Percentiles rank a stretch among this genome's conserved stretches.
Evolutionary conservation across 2,113 vertebrate genomes (phyloP).

Genomic region (Galbula dea): DNA sequence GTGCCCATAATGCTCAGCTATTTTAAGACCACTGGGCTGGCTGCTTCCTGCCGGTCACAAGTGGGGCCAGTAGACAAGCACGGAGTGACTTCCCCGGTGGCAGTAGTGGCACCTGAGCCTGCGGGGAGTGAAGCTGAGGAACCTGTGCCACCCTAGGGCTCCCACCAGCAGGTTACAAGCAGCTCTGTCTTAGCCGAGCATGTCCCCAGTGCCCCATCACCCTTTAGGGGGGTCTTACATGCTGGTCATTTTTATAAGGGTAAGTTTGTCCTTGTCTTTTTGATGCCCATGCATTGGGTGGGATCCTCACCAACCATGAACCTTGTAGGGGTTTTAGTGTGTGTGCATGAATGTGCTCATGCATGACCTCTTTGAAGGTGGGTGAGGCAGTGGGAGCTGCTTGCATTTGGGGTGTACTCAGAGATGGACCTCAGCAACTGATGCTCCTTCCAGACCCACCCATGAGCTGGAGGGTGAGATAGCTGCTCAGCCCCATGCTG

Average conservation of each 20-base stretch:
- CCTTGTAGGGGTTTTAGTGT: accelerated
- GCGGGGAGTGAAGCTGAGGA: neutral
- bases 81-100: accelerated
- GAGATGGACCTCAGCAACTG: neutral
- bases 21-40: neutral
- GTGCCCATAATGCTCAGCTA: conserved; percentile 8
- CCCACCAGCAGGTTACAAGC: neutral
- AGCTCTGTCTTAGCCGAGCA: neutral
- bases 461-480: neutral
- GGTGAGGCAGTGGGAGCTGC: neutral
- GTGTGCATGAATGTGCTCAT: accelerated
- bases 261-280: neutral
- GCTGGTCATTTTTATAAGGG: accelerated
- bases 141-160: neutral
- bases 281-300: accelerated
- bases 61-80: neutral
- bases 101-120: accelerated
- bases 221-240: accelerated
- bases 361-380: neutral
- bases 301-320: neutral
- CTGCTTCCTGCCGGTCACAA: neutral
- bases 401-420: accelerated
- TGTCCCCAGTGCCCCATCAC: neutral
- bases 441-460: neutral
- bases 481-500: neutral